phyloP scores from a whole-genome alignment of 2,797 vertebrate species.

The Leuciscus waleckii region DNA sequence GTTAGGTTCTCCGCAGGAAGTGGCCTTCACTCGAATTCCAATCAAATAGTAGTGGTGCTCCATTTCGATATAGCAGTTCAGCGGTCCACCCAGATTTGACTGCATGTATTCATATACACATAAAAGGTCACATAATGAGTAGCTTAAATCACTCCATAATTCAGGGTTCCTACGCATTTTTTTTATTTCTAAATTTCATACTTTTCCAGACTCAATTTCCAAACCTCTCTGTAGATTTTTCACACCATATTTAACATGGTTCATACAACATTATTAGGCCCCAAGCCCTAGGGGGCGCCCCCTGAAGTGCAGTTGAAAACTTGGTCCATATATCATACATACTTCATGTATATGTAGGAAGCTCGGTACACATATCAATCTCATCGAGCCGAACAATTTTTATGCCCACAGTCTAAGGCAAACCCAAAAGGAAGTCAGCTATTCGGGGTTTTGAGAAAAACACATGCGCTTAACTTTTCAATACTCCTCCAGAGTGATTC shows the following conservation, averaged over 20 bases:
- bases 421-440: too few species aligned
- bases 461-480: too few species aligned
- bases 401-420: too few species aligned
- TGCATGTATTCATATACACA: slow-evolving; percentile 3
- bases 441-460: too few species aligned
- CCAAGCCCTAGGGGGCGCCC: too few species aligned
- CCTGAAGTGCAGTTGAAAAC: background rate
- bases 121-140: background rate
- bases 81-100: slow-evolving; percentile 15
- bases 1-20: background rate
- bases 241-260: background rate
- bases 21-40: slow-evolving; percentile 20
- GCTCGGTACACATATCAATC: background rate
- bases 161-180: slow-evolving; percentile 2
- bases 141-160: background rate
- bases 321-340: background rate
- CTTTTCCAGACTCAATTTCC: slow-evolving; percentile 4
- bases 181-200: background rate
- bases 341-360: background rate
- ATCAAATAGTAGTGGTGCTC: background rate
- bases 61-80: background rate
- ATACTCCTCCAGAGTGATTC: too few species aligned
- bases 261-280: background rate
- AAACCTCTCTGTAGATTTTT: background rate
- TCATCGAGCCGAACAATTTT: background rate